Evolutionary conservation across 2,888 invertebrate species (phyloP).

Genomic region (Hemistola chrysoprasaria): DNA sequence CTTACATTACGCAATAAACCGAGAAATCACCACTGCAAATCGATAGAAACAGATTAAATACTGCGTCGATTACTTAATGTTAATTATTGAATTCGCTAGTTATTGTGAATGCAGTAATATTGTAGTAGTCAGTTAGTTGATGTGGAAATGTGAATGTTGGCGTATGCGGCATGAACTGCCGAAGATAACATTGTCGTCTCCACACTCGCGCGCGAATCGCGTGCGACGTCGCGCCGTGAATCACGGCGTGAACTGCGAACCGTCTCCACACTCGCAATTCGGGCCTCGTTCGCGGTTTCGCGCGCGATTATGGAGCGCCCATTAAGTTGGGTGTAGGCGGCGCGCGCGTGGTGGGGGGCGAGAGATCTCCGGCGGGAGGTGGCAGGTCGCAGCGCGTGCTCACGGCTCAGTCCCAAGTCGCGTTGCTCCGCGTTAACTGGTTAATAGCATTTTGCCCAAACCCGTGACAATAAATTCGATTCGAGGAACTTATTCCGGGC

Average conservation of each 20-base stretch:
- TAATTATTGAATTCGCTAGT: not conserved
- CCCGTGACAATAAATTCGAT: constrained; percentile 79
- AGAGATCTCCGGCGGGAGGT: constrained; percentile 35
- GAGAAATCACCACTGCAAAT: no score
- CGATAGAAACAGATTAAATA: not conserved
- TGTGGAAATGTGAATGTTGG: constrained; percentile 35
- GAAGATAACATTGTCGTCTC: no score
- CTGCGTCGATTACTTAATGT: not conserved
- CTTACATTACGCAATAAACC: no score
- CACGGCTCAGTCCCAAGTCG: constrained; percentile 58
- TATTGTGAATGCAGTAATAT: constrained; percentile 5
- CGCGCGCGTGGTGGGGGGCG: constrained; percentile 34
- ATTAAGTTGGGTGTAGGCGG: constrained; percentile 24
- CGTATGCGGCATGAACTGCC: no score
- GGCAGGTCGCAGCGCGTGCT: constrained; percentile 38
- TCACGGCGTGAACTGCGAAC: no score
- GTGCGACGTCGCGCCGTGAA: no score
- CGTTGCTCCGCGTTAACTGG: constrained; percentile 65
- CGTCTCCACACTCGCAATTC: no score
- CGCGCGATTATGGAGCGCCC: no score
- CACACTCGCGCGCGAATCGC: no score
- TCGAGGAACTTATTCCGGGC: constrained; percentile 64
- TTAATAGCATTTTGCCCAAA: constrained; percentile 43
- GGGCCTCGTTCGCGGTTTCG: no score
- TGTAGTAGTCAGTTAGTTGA: constrained; percentile 10